phyloP scores from a whole-genome alignment of 1,140 invertebrate genomes.

The Drosophila takahashii region DNA sequence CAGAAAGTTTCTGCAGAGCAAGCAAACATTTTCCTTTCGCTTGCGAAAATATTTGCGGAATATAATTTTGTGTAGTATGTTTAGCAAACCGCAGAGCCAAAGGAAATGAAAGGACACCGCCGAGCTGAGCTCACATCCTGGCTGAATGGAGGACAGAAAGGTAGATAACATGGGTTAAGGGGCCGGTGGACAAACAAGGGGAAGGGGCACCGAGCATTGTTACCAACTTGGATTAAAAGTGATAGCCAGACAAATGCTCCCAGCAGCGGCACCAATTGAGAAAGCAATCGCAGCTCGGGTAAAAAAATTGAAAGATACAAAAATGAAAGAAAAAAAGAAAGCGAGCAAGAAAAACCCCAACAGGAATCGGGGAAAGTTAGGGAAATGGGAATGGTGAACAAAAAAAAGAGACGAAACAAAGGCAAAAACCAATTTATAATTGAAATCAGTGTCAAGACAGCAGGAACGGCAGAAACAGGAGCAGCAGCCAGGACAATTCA shows the following conservation, averaged over 20 bases:
- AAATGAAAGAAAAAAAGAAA: background rate
- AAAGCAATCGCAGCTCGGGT: slow-evolving; percentile 59
- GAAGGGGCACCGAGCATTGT: slow-evolving; percentile 34
- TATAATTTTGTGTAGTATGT: slow-evolving; percentile 10
- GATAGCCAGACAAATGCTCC: slow-evolving; percentile 62
- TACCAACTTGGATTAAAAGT: slow-evolving; percentile 73
- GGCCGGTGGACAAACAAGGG: background rate
- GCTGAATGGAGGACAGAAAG: background rate
- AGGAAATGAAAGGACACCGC: background rate
- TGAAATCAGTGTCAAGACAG: slow-evolving; percentile 78
- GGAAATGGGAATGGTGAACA: slow-evolving; percentile 17
- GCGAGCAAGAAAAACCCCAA: background rate
- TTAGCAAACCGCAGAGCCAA: slow-evolving; percentile 10
- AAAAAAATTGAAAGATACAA: background rate
- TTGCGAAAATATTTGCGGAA: slow-evolving; percentile 3
- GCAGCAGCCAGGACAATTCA: slow-evolving; percentile 29
- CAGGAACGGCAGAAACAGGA: slow-evolving; percentile 1
- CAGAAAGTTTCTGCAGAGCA: background rate
- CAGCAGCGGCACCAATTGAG: slow-evolving; percentile 58
- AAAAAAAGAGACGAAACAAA: background rate
- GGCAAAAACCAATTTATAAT: slow-evolving; percentile 73
- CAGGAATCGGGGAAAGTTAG: slow-evolving; percentile 6
- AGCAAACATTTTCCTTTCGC: slow-evolving; percentile 18
- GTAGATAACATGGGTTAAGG: background rate
- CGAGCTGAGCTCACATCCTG: slow-evolving; percentile 16